Conservation (phyloP, 2,888 invertebrate species). For the Folsomia candida region DNA sequence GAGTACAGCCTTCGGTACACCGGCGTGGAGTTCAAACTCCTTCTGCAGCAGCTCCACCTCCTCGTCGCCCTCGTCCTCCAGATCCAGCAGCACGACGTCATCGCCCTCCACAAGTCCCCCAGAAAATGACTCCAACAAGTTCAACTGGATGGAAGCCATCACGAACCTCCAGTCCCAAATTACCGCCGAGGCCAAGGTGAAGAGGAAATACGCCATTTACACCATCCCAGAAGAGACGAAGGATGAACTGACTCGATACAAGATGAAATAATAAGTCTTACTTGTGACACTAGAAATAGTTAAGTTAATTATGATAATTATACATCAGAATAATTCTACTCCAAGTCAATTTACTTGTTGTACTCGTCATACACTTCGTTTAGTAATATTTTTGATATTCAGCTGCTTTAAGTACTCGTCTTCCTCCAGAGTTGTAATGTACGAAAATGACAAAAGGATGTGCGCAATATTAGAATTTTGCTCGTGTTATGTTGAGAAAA, state of each 20-base stretch:
- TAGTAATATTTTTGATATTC: too few species aligned
- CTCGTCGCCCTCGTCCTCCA: slow-evolving; percentile 15
- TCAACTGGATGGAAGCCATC: slow-evolving; percentile 38
- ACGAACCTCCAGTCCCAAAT: slow-evolving; percentile 30
- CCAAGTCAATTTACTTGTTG: too few species aligned
- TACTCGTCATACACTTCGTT: too few species aligned
- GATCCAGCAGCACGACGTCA: background rate
- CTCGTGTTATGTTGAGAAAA: too few species aligned
- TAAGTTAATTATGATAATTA: too few species aligned
- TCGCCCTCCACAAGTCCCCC: too few species aligned
- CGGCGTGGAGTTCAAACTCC: slow-evolving; percentile 18
- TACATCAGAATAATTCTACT: too few species aligned
- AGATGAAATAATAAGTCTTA: background rate
- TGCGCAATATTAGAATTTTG: too few species aligned
- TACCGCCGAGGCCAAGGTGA: slow-evolving; percentile 28
- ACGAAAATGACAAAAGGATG: too few species aligned
- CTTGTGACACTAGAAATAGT: too few species aligned
- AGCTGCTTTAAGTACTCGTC: too few species aligned
- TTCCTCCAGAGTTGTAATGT: too few species aligned
- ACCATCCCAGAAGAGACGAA: slow-evolving; percentile 33
- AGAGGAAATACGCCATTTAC: slow-evolving; percentile 37
- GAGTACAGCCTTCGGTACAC: slow-evolving; percentile 33
- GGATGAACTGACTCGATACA: slow-evolving; percentile 24
- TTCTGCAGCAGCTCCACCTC: slow-evolving; percentile 17
- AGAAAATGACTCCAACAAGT: slow-evolving; percentile 11